Conservation (phyloP, 1,140 invertebrate genomes). For the Procambarus virginalis region DNA sequence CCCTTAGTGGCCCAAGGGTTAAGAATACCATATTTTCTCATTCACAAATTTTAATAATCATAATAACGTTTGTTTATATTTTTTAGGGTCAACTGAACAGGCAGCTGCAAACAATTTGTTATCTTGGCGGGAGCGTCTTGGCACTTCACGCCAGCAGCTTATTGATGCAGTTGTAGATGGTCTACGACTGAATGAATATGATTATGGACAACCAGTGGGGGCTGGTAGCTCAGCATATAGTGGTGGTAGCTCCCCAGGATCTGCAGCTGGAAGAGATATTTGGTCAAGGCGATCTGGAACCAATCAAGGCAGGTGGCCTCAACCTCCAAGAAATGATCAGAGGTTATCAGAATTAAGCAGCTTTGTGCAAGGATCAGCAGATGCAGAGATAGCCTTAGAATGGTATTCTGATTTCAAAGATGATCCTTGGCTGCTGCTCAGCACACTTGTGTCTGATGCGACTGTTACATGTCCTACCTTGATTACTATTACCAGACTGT, state of each 20-base stretch:
- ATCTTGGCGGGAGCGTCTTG: slow-evolving; percentile 45
- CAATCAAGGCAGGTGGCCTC: not conserved
- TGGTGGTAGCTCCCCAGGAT: not conserved
- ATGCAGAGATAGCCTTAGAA: slow-evolving; percentile 69
- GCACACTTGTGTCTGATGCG: slow-evolving; percentile 84
- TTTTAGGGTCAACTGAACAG: slow-evolving; percentile 49
- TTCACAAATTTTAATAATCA: no score
- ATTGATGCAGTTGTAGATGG: slow-evolving; percentile 29
- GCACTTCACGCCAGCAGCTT: slow-evolving; percentile 30
- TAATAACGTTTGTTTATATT: not conserved
- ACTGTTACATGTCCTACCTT: slow-evolving; percentile 86
- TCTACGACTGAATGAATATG: not conserved
- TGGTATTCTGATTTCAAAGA: slow-evolving; percentile 86
- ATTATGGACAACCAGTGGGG: not conserved
- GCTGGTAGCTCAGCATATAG: not conserved
- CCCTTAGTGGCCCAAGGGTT: no score
- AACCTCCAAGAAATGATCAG: not conserved
- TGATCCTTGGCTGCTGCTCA: slow-evolving; percentile 75
- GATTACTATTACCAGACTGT: slow-evolving; percentile 75
- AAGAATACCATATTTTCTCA: no score
- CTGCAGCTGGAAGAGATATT: not conserved
- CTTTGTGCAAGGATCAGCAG: not conserved
- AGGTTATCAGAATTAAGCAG: not conserved
- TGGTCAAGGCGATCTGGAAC: not conserved
- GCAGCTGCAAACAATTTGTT: slow-evolving; percentile 36